Conservation (phyloP, 2,888 invertebrate species). For the Pollenia amentaria region DNA sequence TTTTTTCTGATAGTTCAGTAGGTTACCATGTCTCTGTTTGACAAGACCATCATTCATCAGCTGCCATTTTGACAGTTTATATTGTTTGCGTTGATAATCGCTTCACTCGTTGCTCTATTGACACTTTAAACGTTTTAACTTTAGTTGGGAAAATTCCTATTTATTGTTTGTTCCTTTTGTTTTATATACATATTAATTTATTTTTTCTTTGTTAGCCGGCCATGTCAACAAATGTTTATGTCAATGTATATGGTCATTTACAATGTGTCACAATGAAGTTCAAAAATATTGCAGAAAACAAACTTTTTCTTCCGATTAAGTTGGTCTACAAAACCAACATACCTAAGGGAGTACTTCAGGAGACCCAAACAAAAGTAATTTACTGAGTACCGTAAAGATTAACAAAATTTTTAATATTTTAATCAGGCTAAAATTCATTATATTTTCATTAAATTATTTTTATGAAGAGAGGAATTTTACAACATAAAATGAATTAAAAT, state of each 20-base stretch:
- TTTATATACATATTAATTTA: no score
- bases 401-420: no score
- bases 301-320: no score
- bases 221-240: conserved; percentile 25
- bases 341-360: no score
- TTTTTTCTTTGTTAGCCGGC: neutral
- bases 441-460: no score
- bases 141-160: neutral
- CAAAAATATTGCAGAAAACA: no score
- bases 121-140: conserved; percentile 28
- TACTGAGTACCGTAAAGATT: no score
- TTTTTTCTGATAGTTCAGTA: conserved; percentile 19
- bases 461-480: no score
- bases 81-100: conserved; percentile 26
- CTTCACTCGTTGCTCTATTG: neutral
- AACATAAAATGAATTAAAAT: no score
- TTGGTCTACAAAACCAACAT: no score
- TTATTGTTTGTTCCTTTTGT: neutral
- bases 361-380: no score
- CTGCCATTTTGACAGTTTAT: conserved; percentile 34
- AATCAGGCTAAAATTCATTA: no score
- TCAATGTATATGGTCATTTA: neutral
- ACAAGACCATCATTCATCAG: conserved; percentile 36
- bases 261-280: conserved; percentile 4
- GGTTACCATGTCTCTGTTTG: neutral